These are phyloP conservation scores for Probosciger aterrimus DNA, from an alignment of 2,113 vertebrate species.

Conservation along the genomic window DNA sequence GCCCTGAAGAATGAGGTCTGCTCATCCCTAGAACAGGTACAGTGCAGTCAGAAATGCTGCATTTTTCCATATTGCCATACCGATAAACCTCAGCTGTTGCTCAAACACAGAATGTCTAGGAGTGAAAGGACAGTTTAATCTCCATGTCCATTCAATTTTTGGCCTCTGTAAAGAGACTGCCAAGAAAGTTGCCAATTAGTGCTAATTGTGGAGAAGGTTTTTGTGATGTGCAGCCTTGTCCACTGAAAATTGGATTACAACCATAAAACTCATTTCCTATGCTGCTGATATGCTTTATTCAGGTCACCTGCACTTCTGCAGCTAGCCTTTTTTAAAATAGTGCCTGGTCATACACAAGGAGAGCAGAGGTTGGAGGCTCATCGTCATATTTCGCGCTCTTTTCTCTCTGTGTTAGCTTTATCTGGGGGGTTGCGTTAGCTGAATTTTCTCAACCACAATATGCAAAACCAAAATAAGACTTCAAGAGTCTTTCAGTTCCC, in stretches of 20 bases:
- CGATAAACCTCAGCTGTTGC: neutral
- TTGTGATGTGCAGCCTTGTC: constrained; percentile 50
- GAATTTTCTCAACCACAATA: constrained; percentile 13
- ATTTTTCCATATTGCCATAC: neutral
- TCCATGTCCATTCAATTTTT: constrained; percentile 43
- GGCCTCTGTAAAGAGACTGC: constrained; percentile 45
- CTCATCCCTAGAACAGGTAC: neutral
- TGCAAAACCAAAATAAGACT: constrained; percentile 11
- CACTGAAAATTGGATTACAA: constrained; percentile 63
- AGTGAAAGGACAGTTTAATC: constrained; percentile 38
- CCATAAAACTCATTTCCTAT: constrained; percentile 58
- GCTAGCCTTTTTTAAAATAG: constrained; percentile 9
- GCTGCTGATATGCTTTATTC: constrained; percentile 56
- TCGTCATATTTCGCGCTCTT: neutral
- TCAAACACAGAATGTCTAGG: neutral
- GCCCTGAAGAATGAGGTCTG: neutral
- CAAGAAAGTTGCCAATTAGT: constrained; percentile 73
- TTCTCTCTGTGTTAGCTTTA: neutral
- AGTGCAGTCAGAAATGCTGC: neutral
- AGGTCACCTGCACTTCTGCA: constrained; percentile 52
- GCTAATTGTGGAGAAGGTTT: constrained; percentile 60
- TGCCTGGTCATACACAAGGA: neutral
- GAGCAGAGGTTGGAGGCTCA: neutral
- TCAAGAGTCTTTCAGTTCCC: neutral
- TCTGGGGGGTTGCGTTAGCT: neutral